Evolutionary conservation across 2,113 vertebrate genomes (phyloP).

Genomic region (Cervus canadensis): DNA sequence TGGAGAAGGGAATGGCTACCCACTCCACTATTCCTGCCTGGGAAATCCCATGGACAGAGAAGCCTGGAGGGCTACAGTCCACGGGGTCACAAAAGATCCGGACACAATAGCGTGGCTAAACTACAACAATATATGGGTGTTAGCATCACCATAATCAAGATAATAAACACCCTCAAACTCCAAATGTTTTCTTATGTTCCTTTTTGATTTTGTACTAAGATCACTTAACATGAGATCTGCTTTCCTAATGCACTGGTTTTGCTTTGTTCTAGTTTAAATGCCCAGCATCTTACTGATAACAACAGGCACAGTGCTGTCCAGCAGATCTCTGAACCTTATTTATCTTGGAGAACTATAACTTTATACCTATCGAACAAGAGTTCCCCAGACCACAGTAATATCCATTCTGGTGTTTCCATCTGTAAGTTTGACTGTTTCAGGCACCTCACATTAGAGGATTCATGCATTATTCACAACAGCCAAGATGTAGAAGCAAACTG

Average conservation of each 20-base stretch:
- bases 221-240: background rate
- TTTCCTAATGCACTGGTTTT: background rate
- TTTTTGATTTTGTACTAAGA: background rate
- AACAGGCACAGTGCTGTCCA: background rate
- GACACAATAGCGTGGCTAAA: background rate
- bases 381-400: no score
- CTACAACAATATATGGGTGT: background rate
- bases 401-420: background rate
- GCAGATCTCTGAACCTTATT: background rate
- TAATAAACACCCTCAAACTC: background rate
- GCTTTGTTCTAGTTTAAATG: background rate
- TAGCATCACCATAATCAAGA: background rate
- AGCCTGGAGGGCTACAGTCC: background rate
- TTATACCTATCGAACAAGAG: background rate
- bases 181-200: background rate
- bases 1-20: background rate
- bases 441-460: no score
- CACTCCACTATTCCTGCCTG: background rate
- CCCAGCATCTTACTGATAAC: background rate
- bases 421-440: background rate
- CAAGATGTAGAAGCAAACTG: background rate
- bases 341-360: background rate
- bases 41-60: background rate
- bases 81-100: background rate
- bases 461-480: background rate